Percentiles rank a stretch among this genome's conserved stretches.
Conservation (phyloP, 1,140 invertebrate species). For the Cephus cinctus region DNA sequence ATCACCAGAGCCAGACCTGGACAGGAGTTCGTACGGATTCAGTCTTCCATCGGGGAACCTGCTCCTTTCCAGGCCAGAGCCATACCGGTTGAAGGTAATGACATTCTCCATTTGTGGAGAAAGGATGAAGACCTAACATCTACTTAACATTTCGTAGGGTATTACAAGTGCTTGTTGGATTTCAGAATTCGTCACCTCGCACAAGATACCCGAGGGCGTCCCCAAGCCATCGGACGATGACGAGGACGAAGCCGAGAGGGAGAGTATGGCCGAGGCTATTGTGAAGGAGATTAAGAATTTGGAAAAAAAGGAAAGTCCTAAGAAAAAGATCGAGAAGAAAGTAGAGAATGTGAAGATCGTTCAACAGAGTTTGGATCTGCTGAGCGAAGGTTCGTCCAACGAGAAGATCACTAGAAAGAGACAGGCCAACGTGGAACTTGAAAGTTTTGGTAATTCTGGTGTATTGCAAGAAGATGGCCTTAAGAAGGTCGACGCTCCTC, state of each 20-base stretch:
- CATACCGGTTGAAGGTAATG: slow-evolving; percentile 24
- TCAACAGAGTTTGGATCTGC: slow-evolving; percentile 23
- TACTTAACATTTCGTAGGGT: neutral
- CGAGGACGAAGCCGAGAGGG: slow-evolving; percentile 31
- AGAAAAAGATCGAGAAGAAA: too few species aligned
- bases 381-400: slow-evolving; percentile 15
- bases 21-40: slow-evolving; percentile 20
- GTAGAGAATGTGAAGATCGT: slow-evolving; percentile 18
- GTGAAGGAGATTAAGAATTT: slow-evolving; percentile 28
- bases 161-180: neutral
- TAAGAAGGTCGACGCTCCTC: slow-evolving; percentile 29
- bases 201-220: slow-evolving; percentile 38
- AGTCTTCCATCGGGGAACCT: slow-evolving; percentile 9
- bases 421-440: slow-evolving; percentile 40
- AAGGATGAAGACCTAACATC: too few species aligned
- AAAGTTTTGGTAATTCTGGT: slow-evolving; percentile 44
- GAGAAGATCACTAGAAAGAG: slow-evolving; percentile 29
- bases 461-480: slow-evolving; percentile 39
- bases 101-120: too few species aligned
- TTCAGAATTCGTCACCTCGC: slow-evolving; percentile 46
- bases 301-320: slow-evolving; percentile 32
- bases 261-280: slow-evolving; percentile 30
- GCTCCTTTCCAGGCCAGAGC: slow-evolving; percentile 16
- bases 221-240: slow-evolving; percentile 26
- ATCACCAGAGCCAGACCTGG: slow-evolving; percentile 16